Percentiles rank a stretch among this genome's conserved stretches.
phyloP scores from a whole-genome alignment of 2,888 invertebrate species.

The Meandrusa payeni region DNA sequence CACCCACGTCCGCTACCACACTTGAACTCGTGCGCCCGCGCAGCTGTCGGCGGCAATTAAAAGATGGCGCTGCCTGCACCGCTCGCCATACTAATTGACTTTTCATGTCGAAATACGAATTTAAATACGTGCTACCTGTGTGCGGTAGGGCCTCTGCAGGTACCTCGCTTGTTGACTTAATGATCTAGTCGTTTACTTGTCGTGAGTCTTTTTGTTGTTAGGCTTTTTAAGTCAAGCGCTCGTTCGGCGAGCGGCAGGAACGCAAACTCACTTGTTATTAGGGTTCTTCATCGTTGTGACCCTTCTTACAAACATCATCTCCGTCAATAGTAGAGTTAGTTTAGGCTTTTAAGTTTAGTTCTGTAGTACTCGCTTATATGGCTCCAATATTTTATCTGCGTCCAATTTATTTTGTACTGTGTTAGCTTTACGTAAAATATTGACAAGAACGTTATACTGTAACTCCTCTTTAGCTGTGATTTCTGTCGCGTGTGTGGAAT shows the following conservation, averaged over 20 bases:
- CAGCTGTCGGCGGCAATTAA: slow-evolving; percentile 68
- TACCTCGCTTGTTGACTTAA: slow-evolving; percentile 39
- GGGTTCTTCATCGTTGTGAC: too few species aligned
- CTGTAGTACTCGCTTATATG: too few species aligned
- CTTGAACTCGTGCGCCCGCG: slow-evolving; percentile 50
- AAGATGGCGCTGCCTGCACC: slow-evolving; percentile 59
- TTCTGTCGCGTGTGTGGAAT: too few species aligned
- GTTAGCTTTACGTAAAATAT: too few species aligned
- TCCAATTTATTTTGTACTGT: too few species aligned
- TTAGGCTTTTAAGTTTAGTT: too few species aligned
- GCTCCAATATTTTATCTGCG: too few species aligned
- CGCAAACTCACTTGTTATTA: not conserved
- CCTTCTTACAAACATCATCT: too few species aligned
- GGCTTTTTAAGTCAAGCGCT: not conserved
- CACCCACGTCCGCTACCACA: slow-evolving; percentile 45
- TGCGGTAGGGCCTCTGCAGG: slow-evolving; percentile 40
- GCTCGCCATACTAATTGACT: slow-evolving; percentile 73
- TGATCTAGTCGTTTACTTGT: slow-evolving; percentile 34
- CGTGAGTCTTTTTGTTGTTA: slow-evolving; percentile 14
- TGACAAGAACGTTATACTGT: too few species aligned
- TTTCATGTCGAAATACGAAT: slow-evolving; percentile 68
- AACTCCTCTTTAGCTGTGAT: too few species aligned
- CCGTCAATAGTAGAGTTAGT: too few species aligned
- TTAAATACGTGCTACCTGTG: slow-evolving; percentile 43
- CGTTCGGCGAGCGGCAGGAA: too few species aligned